These are phyloP conservation scores for Heterodera filipjevi DNA, from an alignment of 2,888 invertebrate species.

Conservation along the genomic window DNA sequence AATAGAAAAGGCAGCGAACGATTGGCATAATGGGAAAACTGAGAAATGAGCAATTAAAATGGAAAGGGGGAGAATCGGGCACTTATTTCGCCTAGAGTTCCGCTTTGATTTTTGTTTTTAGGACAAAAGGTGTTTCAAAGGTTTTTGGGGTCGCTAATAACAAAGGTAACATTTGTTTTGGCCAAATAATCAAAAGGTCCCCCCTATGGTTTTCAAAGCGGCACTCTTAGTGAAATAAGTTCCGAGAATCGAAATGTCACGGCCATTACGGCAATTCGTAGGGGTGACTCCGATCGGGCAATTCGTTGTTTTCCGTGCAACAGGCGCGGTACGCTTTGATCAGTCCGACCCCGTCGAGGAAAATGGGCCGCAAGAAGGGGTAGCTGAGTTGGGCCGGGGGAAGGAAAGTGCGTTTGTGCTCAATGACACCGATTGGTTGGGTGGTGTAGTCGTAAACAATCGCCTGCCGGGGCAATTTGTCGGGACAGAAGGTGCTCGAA, in stretches of 20 bases:
- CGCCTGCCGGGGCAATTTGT: conserved; percentile 23
- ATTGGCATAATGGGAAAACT: conserved; percentile 35
- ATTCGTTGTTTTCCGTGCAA: conserved; percentile 23
- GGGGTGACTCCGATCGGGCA: neutral
- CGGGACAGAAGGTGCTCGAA: neutral
- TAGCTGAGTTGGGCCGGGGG: conserved; percentile 9
- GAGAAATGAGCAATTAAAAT: conserved; percentile 1
- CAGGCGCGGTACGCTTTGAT: conserved; percentile 34
- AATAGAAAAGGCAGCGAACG: conserved; percentile 35
- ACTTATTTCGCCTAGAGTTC: no score
- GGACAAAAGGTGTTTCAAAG: no score
- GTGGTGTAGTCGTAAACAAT: conserved; percentile 35
- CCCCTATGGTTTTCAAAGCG: neutral
- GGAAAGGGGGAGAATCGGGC: no score
- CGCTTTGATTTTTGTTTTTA: no score
- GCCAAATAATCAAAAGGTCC: no score
- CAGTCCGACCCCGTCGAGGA: conserved; percentile 37
- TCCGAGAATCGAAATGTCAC: no score
- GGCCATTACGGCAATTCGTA: conserved; percentile 1
- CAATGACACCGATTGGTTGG: conserved; percentile 27
- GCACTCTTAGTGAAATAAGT: neutral
- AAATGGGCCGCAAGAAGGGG: conserved; percentile 33
- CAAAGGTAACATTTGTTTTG: no score
- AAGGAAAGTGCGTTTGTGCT: conserved; percentile 26
- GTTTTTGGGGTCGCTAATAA: no score